Percentiles rank a stretch among this genome's conserved stretches.
phyloP scores from a whole-genome alignment of 1,140 invertebrate species.

The Conus ventricosus region DNA sequence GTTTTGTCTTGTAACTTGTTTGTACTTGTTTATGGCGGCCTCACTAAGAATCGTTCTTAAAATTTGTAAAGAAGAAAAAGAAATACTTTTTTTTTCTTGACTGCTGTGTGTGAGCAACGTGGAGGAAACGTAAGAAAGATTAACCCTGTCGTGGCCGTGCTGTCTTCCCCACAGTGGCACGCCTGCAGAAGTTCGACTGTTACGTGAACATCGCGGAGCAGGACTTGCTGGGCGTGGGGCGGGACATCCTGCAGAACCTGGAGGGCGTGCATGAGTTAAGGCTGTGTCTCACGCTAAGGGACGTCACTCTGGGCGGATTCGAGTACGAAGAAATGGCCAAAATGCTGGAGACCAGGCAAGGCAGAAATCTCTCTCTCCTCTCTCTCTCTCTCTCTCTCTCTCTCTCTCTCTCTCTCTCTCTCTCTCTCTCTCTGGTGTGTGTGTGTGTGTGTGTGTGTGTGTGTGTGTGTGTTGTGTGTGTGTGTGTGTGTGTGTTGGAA shows the following conservation, averaged over 20 bases:
- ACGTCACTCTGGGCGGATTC: slow-evolving; percentile 10
- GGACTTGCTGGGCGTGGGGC: slow-evolving; percentile 10
- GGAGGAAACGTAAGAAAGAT: no score
- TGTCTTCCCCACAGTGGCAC: neutral
- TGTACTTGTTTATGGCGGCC: no score
- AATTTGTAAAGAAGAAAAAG: no score
- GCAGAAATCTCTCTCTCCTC: neutral
- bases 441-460: no score
- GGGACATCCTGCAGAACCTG: slow-evolving; percentile 20
- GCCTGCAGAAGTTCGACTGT: slow-evolving; percentile 26
- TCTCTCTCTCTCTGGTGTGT: no score
- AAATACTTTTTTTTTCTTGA: no score
- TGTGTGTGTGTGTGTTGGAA: no score
- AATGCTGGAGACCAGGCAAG: slow-evolving; percentile 27
- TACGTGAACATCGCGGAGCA: slow-evolving; percentile 33
- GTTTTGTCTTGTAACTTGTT: no score
- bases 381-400: neutral
- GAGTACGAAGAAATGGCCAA: slow-evolving; percentile 16
- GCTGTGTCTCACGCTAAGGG: slow-evolving; percentile 28
- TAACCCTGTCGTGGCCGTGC: neutral
- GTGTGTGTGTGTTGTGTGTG: no score
- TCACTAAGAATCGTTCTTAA: no score
- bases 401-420: no score
- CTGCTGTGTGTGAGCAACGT: no score
- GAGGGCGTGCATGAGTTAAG: slow-evolving; percentile 12